phyloP scores from a whole-genome alignment of 2,888 invertebrate genomes.

The Pseudococcus viburni region DNA sequence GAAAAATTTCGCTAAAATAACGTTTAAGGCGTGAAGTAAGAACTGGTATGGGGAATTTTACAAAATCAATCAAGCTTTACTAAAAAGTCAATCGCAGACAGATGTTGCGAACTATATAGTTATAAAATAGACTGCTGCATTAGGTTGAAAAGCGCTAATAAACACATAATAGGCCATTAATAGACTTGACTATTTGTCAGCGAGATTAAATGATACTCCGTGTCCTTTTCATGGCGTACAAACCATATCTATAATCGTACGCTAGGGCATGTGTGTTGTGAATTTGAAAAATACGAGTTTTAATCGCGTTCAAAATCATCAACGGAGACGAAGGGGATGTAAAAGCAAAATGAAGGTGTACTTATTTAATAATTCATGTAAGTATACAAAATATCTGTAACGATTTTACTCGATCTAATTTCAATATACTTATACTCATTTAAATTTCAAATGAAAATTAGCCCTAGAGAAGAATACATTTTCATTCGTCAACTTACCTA shows the following conservation, averaged over 20 bases:
- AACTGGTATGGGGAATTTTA: slow-evolving; percentile 50
- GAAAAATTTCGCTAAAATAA: slow-evolving; percentile 61
- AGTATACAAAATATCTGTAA: background rate
- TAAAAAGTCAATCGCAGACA: slow-evolving; percentile 63
- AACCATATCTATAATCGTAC: background rate
- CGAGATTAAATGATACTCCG: slow-evolving; percentile 58
- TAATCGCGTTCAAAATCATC: slow-evolving; percentile 31
- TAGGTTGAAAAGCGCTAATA: slow-evolving; percentile 63
- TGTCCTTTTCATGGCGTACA: background rate
- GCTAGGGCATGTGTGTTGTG: background rate
- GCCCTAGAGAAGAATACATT: background rate
- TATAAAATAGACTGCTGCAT: slow-evolving; percentile 51
- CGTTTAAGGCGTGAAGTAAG: slow-evolving; percentile 62
- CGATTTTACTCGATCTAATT: background rate
- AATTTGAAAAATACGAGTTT: slow-evolving; percentile 44
- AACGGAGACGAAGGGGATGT: background rate
- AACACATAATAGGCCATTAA: slow-evolving; percentile 64
- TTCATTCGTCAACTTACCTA: background rate
- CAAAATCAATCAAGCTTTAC: slow-evolving; percentile 64
- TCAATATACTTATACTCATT: background rate
- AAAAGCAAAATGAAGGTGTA: background rate
- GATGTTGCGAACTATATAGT: slow-evolving; percentile 45
- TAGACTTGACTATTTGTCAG: slow-evolving; percentile 65
- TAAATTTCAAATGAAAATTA: slow-evolving; percentile 6
- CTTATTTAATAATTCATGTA: background rate